Base-by-base conservation (phyloP, 2,888 invertebrate genomes). In the Onthophagus sagittarius region DNA sequence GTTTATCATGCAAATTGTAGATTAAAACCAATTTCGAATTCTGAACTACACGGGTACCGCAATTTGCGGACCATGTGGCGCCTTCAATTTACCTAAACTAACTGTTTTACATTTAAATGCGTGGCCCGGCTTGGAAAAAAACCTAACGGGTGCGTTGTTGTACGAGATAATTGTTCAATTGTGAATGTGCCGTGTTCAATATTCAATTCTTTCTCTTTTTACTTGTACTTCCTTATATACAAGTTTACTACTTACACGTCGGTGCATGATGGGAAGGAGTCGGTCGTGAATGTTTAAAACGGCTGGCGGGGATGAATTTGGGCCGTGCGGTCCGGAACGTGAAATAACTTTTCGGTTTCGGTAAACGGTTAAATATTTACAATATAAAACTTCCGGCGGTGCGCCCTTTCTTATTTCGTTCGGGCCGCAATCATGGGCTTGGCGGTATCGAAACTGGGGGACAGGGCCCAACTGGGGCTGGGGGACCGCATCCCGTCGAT, bases 1-100 rank as follows among this genome's bases (percentile, higher is more conserved):
- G 84, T 84, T 84, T 84, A 83, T 84, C 84, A 85, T 84, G 84
- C 84, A 85, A 85, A 84, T 85, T 83, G 82, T 82, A 84, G 84
- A 85, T 84, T 84, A 84, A 85, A 84, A 84, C 83, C 83, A 84
- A 84, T 84, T 84, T 82, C 82, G 80, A 81, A 84, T 84, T 84
- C 83, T 82, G 81, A 83, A 82, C 79, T 80, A 79, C 78, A 79
- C 78, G 77, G 77, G 80, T 78, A 78, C 79, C 77, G 77, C 76
- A 77, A 77, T 80, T 79, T 77, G 74, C 75, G 75, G 74, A 73
- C 76, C 77, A 74, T 77, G 77, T 76, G 76, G 73, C 39, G 62
- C 53, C 39, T 64, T 15, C 64, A 33, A 64, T 70, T 63, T 15
- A 72, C 72, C 72, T 72, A 72, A 69, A 53, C 69, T 69, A 64